These are phyloP conservation scores for Homarus gammarus DNA, from an alignment of 2,888 invertebrate genomes.

Conservation along the genomic window DNA sequence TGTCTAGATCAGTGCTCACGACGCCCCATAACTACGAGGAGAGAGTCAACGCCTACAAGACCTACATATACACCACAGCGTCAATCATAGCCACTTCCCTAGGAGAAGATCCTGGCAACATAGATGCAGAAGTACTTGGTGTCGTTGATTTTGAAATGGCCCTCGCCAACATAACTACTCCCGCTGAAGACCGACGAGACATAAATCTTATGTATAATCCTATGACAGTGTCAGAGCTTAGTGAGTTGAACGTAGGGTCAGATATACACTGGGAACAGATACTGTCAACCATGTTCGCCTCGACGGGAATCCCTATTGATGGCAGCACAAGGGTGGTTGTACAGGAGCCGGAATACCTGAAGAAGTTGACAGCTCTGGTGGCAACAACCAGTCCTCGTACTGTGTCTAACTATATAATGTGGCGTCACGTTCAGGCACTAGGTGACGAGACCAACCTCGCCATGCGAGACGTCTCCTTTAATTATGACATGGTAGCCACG, in stretches of 20 bases:
- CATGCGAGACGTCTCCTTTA: conserved; percentile 77
- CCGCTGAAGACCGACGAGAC: conserved; percentile 77
- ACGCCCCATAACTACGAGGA: conserved; percentile 40
- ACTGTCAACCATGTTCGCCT: conserved; percentile 49
- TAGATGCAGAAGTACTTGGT: conserved; percentile 81
- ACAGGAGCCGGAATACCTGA: conserved; percentile 51
- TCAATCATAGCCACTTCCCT: conserved; percentile 44
- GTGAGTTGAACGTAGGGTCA: conserved; percentile 75
- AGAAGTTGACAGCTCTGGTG: conserved; percentile 31
- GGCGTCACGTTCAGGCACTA: conserved; percentile 79
- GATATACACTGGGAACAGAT: conserved; percentile 55
- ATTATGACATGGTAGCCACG: conserved; percentile 77
- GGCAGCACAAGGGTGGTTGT: conserved; percentile 53
- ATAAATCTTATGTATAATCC: conserved; percentile 78
- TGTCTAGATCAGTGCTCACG: conserved; percentile 56
- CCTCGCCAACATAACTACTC: conserved; percentile 81
- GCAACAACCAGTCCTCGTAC: conserved; percentile 77
- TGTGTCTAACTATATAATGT: conserved; percentile 80
- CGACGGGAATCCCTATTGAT: conserved; percentile 33
- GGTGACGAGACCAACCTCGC: conserved; percentile 77
- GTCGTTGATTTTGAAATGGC: conserved; percentile 89
- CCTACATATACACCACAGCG: conserved; percentile 63
- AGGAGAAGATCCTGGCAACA: conserved; percentile 14
- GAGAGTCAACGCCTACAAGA: conserved; percentile 61
- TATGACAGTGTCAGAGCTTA: conserved; percentile 77